Percentiles rank a stretch among this genome's conserved stretches.
phyloP scores from a whole-genome alignment of 2,113 vertebrate species.

The Scatophagus argus region DNA sequence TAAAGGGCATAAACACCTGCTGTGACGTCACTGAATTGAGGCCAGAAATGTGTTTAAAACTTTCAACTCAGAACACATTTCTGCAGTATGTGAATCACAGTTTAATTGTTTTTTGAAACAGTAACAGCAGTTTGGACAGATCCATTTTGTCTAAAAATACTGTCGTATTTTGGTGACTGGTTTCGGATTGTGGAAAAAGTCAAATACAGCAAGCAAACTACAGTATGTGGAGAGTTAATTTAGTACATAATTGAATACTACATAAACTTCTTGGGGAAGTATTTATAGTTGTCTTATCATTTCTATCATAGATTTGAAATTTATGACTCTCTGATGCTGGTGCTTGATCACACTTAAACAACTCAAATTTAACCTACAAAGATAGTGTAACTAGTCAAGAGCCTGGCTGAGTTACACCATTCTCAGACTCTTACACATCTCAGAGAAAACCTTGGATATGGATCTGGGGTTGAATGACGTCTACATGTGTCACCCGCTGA shows the following conservation, averaged over 20 bases:
- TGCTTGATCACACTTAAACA: not conserved
- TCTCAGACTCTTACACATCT: constrained; percentile 27
- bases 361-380: not conserved
- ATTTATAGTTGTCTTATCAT: not conserved
- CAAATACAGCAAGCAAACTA: not conserved
- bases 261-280: not conserved
- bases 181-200: not conserved
- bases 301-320: not conserved
- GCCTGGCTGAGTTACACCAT: not conserved
- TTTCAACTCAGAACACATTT: constrained; percentile 14
- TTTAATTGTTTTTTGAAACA: not conserved
- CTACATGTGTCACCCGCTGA: constrained; percentile 7
- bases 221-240: not conserved
- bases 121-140: not conserved
- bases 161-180: too few relatives aligned
- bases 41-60: not conserved
- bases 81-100: not conserved
- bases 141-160: not conserved
- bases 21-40: constrained; percentile 26
- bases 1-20: constrained; percentile 38
- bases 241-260: not conserved
- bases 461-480: not conserved
- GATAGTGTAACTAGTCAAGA: not conserved
- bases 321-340: not conserved
- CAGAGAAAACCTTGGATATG: not conserved